Percentiles rank a stretch among this genome's conserved stretches.
Evolutionary conservation across 2,888 invertebrate species (phyloP).

Genomic region (Ophion slaviceki): DNA sequence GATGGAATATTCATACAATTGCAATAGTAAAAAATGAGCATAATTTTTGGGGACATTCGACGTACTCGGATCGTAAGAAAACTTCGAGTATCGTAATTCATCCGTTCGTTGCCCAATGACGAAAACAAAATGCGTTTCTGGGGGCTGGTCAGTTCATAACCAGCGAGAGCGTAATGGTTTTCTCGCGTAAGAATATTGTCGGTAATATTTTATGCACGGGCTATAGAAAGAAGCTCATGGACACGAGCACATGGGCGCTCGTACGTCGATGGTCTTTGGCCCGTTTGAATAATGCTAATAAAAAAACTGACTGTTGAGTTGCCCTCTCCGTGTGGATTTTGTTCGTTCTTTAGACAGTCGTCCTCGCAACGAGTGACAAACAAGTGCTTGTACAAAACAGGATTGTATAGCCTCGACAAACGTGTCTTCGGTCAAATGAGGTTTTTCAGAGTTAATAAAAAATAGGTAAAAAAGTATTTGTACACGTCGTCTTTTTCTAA

Average conservation of each 20-base stretch:
- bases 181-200: not conserved
- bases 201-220: not conserved
- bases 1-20: not conserved
- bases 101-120: not conserved
- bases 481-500: too few relatives aligned
- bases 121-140: not conserved
- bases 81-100: not conserved
- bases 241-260: not conserved
- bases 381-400: not conserved
- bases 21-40: too few relatives aligned
- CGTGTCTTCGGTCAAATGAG: not conserved
- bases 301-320: slow-evolving; percentile 7
- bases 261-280: slow-evolving; percentile 57
- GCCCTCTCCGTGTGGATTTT: not conserved
- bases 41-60: not conserved
- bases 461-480: too few relatives aligned
- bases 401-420: not conserved
- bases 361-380: not conserved
- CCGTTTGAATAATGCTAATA: slow-evolving; percentile 63
- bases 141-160: slow-evolving; percentile 9
- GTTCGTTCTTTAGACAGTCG: not conserved
- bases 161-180: not conserved
- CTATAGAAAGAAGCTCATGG: not conserved
- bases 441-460: not conserved
- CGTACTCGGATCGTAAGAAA: not conserved